These are phyloP conservation scores for Megalonaias nervosa DNA, from an alignment of 1,140 invertebrate species.

Conservation along the genomic window DNA sequence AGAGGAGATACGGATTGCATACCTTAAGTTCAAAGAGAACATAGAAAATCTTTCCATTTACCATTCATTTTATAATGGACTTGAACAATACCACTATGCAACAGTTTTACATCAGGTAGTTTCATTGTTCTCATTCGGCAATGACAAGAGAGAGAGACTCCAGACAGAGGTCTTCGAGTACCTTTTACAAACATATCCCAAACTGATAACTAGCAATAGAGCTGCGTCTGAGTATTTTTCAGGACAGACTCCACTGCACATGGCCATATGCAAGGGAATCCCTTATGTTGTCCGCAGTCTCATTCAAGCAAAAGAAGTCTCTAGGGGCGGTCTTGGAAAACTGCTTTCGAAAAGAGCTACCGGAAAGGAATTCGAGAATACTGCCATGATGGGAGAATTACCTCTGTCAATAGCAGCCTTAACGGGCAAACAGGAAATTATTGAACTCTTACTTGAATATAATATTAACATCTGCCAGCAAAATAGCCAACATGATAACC, in stretches of 20 bases:
- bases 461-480: slow-evolving; percentile 30
- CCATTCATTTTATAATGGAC: too few relatives aligned
- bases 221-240: slow-evolving; percentile 27
- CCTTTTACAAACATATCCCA: slow-evolving; percentile 27
- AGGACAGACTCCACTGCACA: slow-evolving; percentile 54
- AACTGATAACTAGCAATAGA: slow-evolving; percentile 28
- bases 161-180: slow-evolving; percentile 19
- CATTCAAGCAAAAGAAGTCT: background rate
- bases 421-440: slow-evolving; percentile 41
- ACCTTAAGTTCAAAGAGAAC: too few relatives aligned
- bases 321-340: background rate
- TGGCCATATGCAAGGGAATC: slow-evolving; percentile 51
- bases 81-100: too few relatives aligned
- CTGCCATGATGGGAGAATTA: slow-evolving; percentile 57
- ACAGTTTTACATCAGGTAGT: too few relatives aligned
- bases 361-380: slow-evolving; percentile 45
- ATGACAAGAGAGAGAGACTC: too few relatives aligned
- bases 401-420: slow-evolving; percentile 52
- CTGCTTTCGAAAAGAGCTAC: slow-evolving; percentile 38
- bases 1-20: too few relatives aligned
- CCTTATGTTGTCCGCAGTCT: slow-evolving; percentile 20
- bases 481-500: slow-evolving; percentile 47
- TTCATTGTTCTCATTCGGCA: too few relatives aligned
- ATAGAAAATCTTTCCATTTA: too few relatives aligned
- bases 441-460: slow-evolving; percentile 39